Percentiles rank a stretch among this genome's conserved stretches.
Conservation (phyloP, 2,113 vertebrate species). For the Percina caprodes region DNA sequence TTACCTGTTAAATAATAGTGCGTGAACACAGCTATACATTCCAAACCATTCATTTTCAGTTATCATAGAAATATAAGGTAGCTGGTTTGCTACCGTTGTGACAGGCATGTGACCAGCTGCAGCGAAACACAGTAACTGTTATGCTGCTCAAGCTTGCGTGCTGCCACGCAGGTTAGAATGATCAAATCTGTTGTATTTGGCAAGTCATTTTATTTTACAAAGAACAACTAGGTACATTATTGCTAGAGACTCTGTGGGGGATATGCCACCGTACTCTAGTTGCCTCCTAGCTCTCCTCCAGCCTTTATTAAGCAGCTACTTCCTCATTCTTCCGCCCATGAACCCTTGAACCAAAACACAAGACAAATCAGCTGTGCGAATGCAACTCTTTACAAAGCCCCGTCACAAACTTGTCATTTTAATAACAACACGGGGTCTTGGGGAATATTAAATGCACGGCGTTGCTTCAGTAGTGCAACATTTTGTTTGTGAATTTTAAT, state of each 20-base stretch:
- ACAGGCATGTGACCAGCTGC: constrained; percentile 54
- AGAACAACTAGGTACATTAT: not conserved
- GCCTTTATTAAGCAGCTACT: constrained; percentile 67
- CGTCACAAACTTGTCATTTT: not conserved
- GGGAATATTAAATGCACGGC: fast-evolving
- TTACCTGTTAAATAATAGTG: not conserved
- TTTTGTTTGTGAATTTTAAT: constrained; percentile 64
- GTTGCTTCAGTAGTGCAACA: not conserved
- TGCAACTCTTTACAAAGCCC: not conserved
- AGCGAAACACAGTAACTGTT: not conserved
- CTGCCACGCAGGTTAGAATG: not conserved
- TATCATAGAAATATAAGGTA: not conserved
- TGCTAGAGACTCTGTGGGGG: not conserved
- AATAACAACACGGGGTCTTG: fast-evolving
- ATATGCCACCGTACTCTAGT: constrained; percentile 8
- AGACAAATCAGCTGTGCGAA: constrained; percentile 19
- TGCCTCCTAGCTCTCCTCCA: constrained; percentile 54
- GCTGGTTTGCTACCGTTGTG: not conserved
- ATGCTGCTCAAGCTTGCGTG: not conserved
- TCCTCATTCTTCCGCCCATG: constrained; percentile 84
- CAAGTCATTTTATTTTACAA: not conserved
- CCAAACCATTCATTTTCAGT: not conserved
- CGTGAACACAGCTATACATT: not conserved
- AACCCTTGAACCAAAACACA: constrained; percentile 76
- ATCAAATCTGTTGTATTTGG: fast-evolving